phyloP scores from a whole-genome alignment of 2,113 vertebrate species.

The Charadrius vociferus region DNA sequence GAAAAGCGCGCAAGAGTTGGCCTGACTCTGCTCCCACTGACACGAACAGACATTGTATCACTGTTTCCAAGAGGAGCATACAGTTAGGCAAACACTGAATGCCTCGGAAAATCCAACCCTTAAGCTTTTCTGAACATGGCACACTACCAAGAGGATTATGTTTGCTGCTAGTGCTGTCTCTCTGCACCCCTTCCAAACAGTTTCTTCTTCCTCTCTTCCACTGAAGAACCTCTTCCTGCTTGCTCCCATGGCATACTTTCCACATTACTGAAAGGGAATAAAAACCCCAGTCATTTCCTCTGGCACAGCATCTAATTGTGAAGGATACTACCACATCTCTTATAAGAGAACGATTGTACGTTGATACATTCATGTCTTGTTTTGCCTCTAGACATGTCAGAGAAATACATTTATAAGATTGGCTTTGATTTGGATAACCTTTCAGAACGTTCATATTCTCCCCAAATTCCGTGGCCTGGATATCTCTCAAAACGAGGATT shows the following conservation, averaged over 20 bases:
- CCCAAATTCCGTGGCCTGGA: background rate
- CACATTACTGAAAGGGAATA: conserved; percentile 36
- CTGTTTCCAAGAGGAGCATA: background rate
- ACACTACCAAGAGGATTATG: background rate
- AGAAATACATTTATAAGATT: background rate
- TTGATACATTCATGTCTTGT: background rate
- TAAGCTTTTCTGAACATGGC: background rate
- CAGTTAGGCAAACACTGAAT: background rate
- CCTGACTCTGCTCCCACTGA: background rate
- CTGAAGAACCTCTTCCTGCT: background rate
- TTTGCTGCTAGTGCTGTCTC: background rate
- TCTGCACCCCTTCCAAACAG: background rate
- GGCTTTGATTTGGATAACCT: conserved; percentile 11
- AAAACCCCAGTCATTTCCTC: conserved; percentile 30
- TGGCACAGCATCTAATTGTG: background rate
- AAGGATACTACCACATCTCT: background rate
- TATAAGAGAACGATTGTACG: background rate
- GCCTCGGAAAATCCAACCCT: background rate
- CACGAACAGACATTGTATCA: background rate
- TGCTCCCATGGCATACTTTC: conserved; percentile 27
- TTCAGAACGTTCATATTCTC: background rate
- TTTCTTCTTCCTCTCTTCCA: background rate
- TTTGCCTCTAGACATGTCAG: background rate
- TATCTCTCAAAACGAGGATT: background rate
- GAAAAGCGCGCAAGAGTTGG: background rate